Percentiles rank a stretch among this genome's conserved stretches.
These are phyloP conservation scores for Cotesia chilonis DNA, from an alignment of 1,140 invertebrate species.

Conservation along the genomic window DNA sequence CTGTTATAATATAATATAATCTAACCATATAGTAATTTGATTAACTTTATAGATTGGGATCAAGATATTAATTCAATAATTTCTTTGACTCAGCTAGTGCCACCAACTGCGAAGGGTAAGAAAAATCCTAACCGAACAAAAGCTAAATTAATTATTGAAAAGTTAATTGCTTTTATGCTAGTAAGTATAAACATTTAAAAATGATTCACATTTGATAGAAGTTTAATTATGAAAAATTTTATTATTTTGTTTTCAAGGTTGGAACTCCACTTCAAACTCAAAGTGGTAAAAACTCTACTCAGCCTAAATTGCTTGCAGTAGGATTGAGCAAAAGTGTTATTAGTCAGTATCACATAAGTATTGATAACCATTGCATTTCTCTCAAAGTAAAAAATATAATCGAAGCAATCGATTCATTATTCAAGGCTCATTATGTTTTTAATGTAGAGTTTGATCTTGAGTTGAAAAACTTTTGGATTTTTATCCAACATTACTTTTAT, in stretches of 20 bases:
- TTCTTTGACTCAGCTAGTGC: background rate
- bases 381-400: conserved; percentile 13
- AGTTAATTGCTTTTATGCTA: background rate
- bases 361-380: conserved; percentile 1
- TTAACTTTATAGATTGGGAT: no score
- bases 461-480: conserved; percentile 18
- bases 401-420: conserved; percentile 17
- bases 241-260: background rate
- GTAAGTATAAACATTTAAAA: background rate
- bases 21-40: no score
- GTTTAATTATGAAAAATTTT: background rate
- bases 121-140: background rate
- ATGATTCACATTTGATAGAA: background rate
- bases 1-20: no score
- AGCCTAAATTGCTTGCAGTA: conserved; percentile 16
- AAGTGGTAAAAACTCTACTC: conserved; percentile 20
- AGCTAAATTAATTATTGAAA: background rate
- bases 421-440: conserved; percentile 26
- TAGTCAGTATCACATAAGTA: conserved; percentile 19
- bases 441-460: conserved; percentile 15
- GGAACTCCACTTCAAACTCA: background rate
- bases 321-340: conserved; percentile 16
- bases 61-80: background rate
- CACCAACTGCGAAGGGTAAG: background rate
- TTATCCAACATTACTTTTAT: conserved; percentile 38